A percentile compares a stretch with the other conserved stretches of the same genome.
Conservation (phyloP, 2,113 vertebrate species). For the Alligator mississippiensis region DNA sequence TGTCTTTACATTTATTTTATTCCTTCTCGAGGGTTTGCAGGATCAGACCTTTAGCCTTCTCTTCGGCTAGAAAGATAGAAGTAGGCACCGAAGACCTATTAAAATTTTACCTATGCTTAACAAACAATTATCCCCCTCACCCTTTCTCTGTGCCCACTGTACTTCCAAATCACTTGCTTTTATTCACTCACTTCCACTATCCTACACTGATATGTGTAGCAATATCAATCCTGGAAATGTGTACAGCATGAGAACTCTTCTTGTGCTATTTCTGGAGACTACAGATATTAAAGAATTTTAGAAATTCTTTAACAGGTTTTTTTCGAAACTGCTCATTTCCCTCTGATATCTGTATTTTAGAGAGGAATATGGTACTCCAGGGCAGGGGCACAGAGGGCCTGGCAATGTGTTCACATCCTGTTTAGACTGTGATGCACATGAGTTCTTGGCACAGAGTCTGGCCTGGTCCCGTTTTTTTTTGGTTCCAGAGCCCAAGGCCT, state of each 20-base stretch:
- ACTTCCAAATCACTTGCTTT: not conserved
- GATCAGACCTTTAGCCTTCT: accelerated
- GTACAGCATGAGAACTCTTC: not conserved
- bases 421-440: not conserved
- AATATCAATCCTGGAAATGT: not conserved
- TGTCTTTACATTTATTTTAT: not conserved
- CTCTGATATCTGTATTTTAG: not conserved
- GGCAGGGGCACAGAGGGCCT: not conserved
- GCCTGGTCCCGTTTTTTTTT: not conserved
- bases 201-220: not conserved
- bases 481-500: not conserved
- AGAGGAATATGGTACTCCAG: not conserved
- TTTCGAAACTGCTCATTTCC: not conserved
- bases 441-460: not conserved
- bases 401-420: not conserved
- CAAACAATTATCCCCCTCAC: not conserved
- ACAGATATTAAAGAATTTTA: not conserved
- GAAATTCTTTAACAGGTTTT: not conserved
- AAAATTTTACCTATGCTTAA: not conserved
- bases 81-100: not conserved
- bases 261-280: not conserved
- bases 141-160: not conserved
- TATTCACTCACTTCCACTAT: not conserved
- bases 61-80: not conserved
- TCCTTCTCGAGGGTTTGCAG: not conserved